Conservation (phyloP, 1,140 invertebrate genomes). For the Hyles vespertilio region DNA sequence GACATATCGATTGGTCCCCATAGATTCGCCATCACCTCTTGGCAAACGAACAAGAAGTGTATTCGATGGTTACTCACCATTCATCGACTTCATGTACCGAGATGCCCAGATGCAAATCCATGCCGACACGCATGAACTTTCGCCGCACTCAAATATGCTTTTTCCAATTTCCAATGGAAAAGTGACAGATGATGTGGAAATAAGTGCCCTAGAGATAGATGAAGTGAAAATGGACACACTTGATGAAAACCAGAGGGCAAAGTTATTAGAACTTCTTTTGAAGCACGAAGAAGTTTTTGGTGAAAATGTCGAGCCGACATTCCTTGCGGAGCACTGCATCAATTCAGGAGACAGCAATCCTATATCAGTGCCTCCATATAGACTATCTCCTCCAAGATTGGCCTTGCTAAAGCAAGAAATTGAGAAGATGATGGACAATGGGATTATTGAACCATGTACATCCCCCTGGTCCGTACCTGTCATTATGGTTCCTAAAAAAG, state of each 20-base stretch:
- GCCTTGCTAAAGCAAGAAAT: slow-evolving; percentile 12
- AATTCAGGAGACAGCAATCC: neutral
- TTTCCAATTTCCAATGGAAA: neutral
- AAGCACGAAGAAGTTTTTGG: no score
- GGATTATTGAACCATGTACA: slow-evolving; percentile 37
- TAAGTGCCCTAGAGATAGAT: no score
- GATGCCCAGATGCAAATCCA: slow-evolving; percentile 10
- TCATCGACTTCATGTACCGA: slow-evolving; percentile 3
- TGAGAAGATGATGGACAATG: slow-evolving; percentile 24
- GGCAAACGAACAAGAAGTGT: neutral
- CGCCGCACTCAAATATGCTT: neutral
- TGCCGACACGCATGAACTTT: neutral
- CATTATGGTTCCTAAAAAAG: slow-evolving; percentile 47
- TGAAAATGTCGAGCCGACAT: no score
- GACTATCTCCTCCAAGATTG: slow-evolving; percentile 10
- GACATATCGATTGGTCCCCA: neutral
- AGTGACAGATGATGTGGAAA: no score
- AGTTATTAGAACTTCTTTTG: no score
- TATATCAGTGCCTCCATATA: slow-evolving; percentile 14
- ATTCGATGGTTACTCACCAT: slow-evolving; percentile 14
- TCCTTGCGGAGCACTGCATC: no score
- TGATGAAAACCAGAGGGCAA: no score
- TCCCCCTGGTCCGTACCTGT: slow-evolving; percentile 49
- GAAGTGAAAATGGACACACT: no score
- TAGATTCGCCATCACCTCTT: slow-evolving; percentile 2